Base-by-base conservation (phyloP, 1,140 invertebrate species). In the Hyphantria cunea region DNA sequence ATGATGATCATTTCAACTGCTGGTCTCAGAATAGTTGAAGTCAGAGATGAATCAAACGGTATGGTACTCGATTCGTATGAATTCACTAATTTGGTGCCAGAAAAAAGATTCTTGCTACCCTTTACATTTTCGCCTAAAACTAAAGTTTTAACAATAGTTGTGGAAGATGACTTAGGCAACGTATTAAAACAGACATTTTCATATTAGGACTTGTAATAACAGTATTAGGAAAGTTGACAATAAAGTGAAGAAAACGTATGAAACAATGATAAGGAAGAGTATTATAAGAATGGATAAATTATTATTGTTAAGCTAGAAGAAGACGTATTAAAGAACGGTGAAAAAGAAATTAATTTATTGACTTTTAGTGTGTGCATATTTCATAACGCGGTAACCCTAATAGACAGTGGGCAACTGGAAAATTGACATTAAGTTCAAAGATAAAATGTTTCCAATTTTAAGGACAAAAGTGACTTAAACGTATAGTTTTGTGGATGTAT, bases 21-120 rank as follows among this genome's bases (percentile, higher is more conserved):
- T 70, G 95, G 95, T n/a, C 90, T 96, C 47, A 89, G 93, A 67
- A 92, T 95, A 39, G 92, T 95, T 33, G 95, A 96, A 91, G 90
- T 96, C 41, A 88, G 95, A 67, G 92, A 93, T 64, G 92, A 92
- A 41, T 90, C 92, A 31, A 92, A 93, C 62, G 92, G 93, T 42
- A 86, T 92, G 82, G 93, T 95, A 25, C 84, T 94, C 63, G 91
- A 93, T 72, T 93, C 93, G 60, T 95, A 95, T 92, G 93, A 94
- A 74, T 95, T 95, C 74, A 90, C 89, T 9, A 91, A 92, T 56
- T 77, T 81, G 49, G 81, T 92, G 39, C 87, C 92, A 15, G 92
- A 93, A 82, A 92, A 92, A 72, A 90, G 91, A 72, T 93, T 93
- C 76, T 83, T 92, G 70, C 76, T 94, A 39, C 92, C 93, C 10